Evolutionary conservation across 1,140 invertebrate genomes (phyloP), one percentile per base, ranked within the genome.

Genomic region (Odontomachus brunneus): DNA sequence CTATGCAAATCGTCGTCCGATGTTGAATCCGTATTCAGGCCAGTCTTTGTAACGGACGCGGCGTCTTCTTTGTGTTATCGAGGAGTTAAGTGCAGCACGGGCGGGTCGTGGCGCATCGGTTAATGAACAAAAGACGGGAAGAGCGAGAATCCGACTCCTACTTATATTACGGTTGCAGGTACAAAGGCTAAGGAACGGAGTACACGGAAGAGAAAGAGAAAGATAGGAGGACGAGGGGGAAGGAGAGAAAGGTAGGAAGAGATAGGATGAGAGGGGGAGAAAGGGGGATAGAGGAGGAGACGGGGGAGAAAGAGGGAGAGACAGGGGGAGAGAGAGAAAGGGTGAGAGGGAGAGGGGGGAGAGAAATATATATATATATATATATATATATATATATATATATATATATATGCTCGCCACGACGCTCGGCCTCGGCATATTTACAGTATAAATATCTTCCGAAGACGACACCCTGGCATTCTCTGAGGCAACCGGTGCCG

Each of bases 41-140:
- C 12, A 3, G 63, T 26, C 51, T 83, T 83, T 60, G 51, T 57
- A 72, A 80, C 55, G n/a, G 53, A 69, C 26, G 67, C 72, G 26
- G 38, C 38, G 63, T 22, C 65, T 63, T 65, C 83, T 72, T 72
- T 19, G 49, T 60, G 49, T 80, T 80, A 84, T 84, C 38, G 66
- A 81, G 57, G 57, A 84, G 22, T 84, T 84, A 81, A 84, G 66
- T 59, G 29, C 62, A 24, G 26, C 59, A 51, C 33, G 44, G 51
- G 73, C 82, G 48, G 38, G 29, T 65, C 71, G 3, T 11, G 63
- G 73, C 53, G 51, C 62, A 65, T 66, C 62, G 65, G 49, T 82
- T 84, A 82, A 82, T 65, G 83, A 84, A 82, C 83, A 84, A 84
- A 72, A 82, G 76, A 57, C 49, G 14, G 49, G 15, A 24, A 38